phyloP scores from a whole-genome alignment of 2,888 invertebrate species.

The Panzeria rudis region DNA sequence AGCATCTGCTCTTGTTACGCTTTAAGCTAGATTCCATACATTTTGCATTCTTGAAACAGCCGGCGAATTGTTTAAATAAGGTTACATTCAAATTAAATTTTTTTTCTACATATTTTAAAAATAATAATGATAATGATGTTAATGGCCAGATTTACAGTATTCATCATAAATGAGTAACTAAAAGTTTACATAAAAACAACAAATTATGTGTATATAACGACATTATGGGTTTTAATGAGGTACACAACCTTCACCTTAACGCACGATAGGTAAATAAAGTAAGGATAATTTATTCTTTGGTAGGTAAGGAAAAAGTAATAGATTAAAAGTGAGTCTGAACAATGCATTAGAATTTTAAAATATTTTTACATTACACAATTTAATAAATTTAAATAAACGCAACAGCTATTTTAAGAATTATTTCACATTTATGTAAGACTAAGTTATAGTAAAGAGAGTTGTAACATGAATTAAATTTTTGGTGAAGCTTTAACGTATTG shows the following conservation, averaged over 20 bases:
- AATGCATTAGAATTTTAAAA: too few species aligned
- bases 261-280: neutral
- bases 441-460: too few species aligned
- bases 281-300: neutral
- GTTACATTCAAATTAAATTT: neutral
- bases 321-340: too few species aligned
- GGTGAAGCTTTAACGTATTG: too few species aligned
- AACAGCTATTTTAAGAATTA: too few species aligned
- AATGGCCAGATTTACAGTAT: slow-evolving; percentile 40
- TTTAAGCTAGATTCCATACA: slow-evolving; percentile 31
- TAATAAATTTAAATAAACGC: too few species aligned
- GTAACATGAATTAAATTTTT: too few species aligned
- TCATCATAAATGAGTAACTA: slow-evolving; percentile 28
- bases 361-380: too few species aligned
- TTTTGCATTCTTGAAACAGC: slow-evolving; percentile 52
- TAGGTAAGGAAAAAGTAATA: neutral
- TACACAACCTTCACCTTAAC: slow-evolving; percentile 69
- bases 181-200: neutral
- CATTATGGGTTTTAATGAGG: slow-evolving; percentile 61
- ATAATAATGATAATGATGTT: slow-evolving; percentile 45
- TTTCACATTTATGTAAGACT: too few species aligned
- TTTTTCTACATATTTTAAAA: slow-evolving; percentile 29
- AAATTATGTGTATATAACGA: neutral
- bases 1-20: slow-evolving; percentile 53
- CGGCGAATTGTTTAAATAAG: slow-evolving; percentile 48